Base-by-base conservation (phyloP, 2,797 vertebrate species). In the Pseudochaenichthys georgianus region DNA sequence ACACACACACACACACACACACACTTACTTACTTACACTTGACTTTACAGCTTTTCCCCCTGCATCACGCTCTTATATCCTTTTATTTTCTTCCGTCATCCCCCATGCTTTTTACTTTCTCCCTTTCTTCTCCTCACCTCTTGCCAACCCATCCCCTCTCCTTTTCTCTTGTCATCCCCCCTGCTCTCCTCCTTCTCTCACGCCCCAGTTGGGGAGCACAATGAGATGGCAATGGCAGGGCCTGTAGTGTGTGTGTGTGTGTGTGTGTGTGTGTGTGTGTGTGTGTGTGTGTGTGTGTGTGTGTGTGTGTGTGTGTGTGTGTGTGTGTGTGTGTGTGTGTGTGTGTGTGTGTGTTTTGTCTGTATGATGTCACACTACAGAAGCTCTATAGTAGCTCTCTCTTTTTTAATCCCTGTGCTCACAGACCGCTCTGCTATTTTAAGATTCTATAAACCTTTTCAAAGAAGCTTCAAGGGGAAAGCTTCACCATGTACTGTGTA, bases 151-250 rank as follows among this genome's bases (percentile, higher is more conserved):
- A 73, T 85, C 71, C 88, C 64, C 84, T 78, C 74, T 80, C 66
- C 59, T 59, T 77, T 78, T 83, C 59, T 81, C 80, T 79, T 77
- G 69, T 84, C 84, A 65, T 21, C 64, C 75, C 65, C 50, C 65
- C 54, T 58, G 73, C 67, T 84, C 88, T 84, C 81, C 88, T 89
- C 86, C 86, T 61, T 80, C 83, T 88, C 87, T 94, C 85, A 93
- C 81, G 92, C 93, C 91, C 93, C 91, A 93, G 90, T 92, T 93
- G 88, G 79, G 79, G 80, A 91, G 83, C 60, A 94, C 91, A 94
- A 93, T 89, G 81, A 78, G 73, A 88, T 82, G 75, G 80, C 87
- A 84, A 72, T 72, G 74, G 86, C 77, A 83, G 76, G 52, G 38
- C 28, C 61, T 88, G 73, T 78, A 47, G n/a, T n/a, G n/a, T n/a